Evolutionary conservation across 2,888 invertebrate genomes (phyloP).

Genomic region (Andrena bicolor): DNA sequence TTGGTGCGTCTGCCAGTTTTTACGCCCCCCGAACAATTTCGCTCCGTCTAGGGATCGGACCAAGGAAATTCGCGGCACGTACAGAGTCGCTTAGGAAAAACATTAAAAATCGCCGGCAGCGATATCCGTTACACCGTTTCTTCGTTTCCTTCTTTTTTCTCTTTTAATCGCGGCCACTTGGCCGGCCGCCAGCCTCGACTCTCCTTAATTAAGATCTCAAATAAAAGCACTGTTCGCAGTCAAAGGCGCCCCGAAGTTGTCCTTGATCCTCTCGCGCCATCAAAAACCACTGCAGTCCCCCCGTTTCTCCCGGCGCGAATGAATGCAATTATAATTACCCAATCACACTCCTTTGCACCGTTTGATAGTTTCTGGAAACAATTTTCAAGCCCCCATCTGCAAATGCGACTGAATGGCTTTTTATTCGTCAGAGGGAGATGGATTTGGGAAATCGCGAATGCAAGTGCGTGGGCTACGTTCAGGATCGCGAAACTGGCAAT

Average conservation of each 20-base stretch:
- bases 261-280: not conserved
- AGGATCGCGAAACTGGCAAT: conserved; percentile 19
- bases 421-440: not conserved
- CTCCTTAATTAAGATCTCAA: conserved; percentile 56
- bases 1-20: conserved; percentile 60
- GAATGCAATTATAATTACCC: not conserved
- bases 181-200: conserved; percentile 25
- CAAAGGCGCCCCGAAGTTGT: conserved; percentile 25
- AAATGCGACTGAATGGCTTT: too few species aligned
- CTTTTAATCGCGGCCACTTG: conserved; percentile 35
- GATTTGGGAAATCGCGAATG: conserved; percentile 5
- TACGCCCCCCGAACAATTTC: conserved; percentile 55
- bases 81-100: conserved; percentile 58
- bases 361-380: not conserved
- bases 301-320: too few species aligned
- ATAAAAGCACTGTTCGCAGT: conserved; percentile 25
- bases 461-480: conserved; percentile 21
- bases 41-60: conserved; percentile 28
- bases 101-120: conserved; percentile 60
- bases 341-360: not conserved
- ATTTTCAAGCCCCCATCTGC: too few species aligned
- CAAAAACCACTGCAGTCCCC: not conserved
- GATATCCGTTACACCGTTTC: conserved; percentile 45
- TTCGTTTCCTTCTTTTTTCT: not conserved
- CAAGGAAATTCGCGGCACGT: conserved; percentile 56